These are phyloP conservation scores for Eueides isabella DNA, from an alignment of 1,140 invertebrate species.

Conservation along the genomic window DNA sequence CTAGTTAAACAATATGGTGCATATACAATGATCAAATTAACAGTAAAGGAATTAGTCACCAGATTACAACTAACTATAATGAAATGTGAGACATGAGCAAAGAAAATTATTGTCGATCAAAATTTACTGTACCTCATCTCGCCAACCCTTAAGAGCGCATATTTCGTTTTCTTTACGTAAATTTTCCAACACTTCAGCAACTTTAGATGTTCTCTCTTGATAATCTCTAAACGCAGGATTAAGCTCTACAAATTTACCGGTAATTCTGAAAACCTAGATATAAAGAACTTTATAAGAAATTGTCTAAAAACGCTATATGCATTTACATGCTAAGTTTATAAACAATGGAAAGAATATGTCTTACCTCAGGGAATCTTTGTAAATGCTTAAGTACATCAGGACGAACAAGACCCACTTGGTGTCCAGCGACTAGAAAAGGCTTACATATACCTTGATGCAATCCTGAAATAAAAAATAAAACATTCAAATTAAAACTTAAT, in stretches of 20 bases:
- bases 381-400: constrained; percentile 91
- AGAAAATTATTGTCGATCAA: background rate
- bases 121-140: constrained; percentile 88
- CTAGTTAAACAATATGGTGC: background rate
- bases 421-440: constrained; percentile 93
- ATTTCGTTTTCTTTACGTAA: constrained; percentile 85
- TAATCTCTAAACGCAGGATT: constrained; percentile 93
- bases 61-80: background rate
- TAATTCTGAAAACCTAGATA: constrained; percentile 86
- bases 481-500: constrained; percentile 15
- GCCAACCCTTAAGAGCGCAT: constrained; percentile 91
- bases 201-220: constrained; percentile 88
- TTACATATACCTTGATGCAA: constrained; percentile 89
- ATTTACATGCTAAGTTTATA: background rate
- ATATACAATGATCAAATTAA: background rate
- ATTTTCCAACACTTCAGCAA: constrained; percentile 91
- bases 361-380: constrained; percentile 90
- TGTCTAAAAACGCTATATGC: background rate
- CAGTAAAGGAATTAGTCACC: background rate
- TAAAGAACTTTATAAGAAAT: constrained; percentile 17
- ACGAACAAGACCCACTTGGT: constrained; percentile 93
- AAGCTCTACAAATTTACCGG: constrained; percentile 88
- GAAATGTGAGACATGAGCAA: background rate
- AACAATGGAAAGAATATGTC: background rate
- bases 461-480: constrained; percentile 80